Base-by-base conservation (phyloP, 2,113 vertebrate genomes). In the Gallinago undulata region DNA sequence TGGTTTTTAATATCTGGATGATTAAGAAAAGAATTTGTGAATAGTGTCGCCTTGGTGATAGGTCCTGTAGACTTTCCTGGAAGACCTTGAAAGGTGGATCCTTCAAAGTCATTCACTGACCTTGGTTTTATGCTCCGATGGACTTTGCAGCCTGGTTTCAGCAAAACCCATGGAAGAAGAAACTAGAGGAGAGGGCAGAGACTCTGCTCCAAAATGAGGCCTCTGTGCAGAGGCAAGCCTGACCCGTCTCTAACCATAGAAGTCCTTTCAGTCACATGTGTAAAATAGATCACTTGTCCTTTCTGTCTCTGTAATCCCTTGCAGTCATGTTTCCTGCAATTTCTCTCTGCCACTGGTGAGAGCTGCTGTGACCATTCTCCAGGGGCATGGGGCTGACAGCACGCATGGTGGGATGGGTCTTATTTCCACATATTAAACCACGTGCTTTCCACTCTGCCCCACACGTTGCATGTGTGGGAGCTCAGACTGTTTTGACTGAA, bases 381-480 rank as follows among this genome's bases (percentile, higher is more conserved):
- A 21, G 24, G 66, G 73, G 25, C 2, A 0, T 1, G 1, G 57
- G 37, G 39, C 21, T 56, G 55, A 43, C n/a, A 27, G 66, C 1
- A 1, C 16, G 1, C 37, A 30, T 59, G 28, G n/a, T 81, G 64
- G 75, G 48, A 67, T 45, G 31, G 24, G 10, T 62, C 60, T 43
- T 55, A 62, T 70, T 48, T 70, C 22, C 30, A 22, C 39, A 3
- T 18, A 22, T 39, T 43, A 39, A n/a, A 81, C 12, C 0, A 1
- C 0, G 2, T n/a, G 7, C 50, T 39, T 66, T 87, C 67, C 1
- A 1, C 45, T 85, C 24, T 72, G 81, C 30, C 50, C 27, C 2
- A 0, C 9, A 7, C 41, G 48, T 45, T 87, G 59, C 9, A 1
- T 7, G 21, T 16, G 73, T 31, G 68, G 33, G 73, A 66, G 37